phyloP scores from a whole-genome alignment of 92 coral and sea anemone genomes.

The Porites cylindrica region DNA sequence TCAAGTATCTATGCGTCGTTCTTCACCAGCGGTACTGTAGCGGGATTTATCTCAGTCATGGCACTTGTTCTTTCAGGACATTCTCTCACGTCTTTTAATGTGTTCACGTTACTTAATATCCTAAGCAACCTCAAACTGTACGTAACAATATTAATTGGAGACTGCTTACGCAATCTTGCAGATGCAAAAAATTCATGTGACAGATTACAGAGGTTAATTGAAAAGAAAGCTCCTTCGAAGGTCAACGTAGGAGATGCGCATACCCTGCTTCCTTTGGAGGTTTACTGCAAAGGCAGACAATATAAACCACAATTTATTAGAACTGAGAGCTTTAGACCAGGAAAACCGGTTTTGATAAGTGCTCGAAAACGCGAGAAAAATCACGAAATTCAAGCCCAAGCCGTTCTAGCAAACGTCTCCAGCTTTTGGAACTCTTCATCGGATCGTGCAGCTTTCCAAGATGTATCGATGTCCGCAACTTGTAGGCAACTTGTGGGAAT shows the following conservation, averaged over 20 bases:
- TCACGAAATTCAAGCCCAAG: background rate
- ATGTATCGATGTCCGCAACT: constrained; percentile 11
- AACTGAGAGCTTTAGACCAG: constrained; percentile 14
- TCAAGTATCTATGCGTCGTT: constrained; percentile 7
- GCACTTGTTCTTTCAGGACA: constrained; percentile 14
- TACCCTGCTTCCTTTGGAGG: background rate
- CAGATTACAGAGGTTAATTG: constrained; percentile 29
- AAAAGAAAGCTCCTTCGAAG: constrained; percentile 3
- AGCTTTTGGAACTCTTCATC: constrained; percentile 27
- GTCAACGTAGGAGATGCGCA: background rate
- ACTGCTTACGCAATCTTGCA: constrained; percentile 2
- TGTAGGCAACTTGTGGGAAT: constrained; percentile 29
- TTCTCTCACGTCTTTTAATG: constrained; percentile 9
- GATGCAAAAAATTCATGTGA: constrained; percentile 17
- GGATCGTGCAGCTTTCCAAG: constrained; percentile 16
- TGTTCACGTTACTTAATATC: constrained; percentile 17
- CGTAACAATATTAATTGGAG: constrained; percentile 20
- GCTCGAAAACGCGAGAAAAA: background rate
- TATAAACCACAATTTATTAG: constrained; percentile 8
- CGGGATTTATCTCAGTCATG: constrained; percentile 21
- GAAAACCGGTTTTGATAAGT: constrained; percentile 9
- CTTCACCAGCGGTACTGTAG: constrained; percentile 1
- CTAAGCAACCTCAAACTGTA: background rate
- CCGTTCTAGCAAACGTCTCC: background rate
- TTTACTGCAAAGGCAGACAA: constrained; percentile 2